Evolutionary conservation across 2,113 vertebrate species (phyloP).

Genomic region (Agapornis roseicollis): DNA sequence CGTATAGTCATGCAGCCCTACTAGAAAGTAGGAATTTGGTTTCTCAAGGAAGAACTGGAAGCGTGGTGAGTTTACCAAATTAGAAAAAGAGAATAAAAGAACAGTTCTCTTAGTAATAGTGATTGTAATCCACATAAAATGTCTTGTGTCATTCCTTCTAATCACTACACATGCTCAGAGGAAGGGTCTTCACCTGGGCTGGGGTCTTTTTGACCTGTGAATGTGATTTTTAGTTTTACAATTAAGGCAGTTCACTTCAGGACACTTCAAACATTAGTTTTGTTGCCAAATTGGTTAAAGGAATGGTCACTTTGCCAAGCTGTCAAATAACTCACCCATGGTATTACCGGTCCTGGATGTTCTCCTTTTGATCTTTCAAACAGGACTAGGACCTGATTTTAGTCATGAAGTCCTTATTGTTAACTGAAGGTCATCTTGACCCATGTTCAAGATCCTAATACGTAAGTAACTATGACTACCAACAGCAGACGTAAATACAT

Average conservation of each 20-base stretch:
- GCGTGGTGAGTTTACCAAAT: background rate
- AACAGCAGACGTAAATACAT: background rate
- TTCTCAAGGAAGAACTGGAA: background rate
- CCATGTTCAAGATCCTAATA: background rate
- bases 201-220: background rate
- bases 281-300: background rate
- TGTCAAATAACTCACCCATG: background rate
- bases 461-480: background rate
- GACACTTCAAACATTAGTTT: background rate
- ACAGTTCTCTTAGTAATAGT: background rate
- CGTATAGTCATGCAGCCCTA: background rate
- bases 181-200: background rate
- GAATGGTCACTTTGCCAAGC: background rate
- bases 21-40: background rate
- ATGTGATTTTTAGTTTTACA: background rate
- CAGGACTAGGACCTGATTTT: background rate
- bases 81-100: background rate
- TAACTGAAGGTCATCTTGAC: background rate
- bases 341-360: background rate
- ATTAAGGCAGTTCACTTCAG: background rate
- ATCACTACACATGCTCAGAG: background rate
- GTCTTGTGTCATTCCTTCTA: background rate
- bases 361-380: background rate
- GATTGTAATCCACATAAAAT: background rate
- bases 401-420: background rate